Percentiles rank a stretch among this genome's conserved stretches.
These are phyloP conservation scores for Chiloscyllium plagiosum DNA, from an alignment of 2,113 vertebrate species.

Conservation along the genomic window DNA sequence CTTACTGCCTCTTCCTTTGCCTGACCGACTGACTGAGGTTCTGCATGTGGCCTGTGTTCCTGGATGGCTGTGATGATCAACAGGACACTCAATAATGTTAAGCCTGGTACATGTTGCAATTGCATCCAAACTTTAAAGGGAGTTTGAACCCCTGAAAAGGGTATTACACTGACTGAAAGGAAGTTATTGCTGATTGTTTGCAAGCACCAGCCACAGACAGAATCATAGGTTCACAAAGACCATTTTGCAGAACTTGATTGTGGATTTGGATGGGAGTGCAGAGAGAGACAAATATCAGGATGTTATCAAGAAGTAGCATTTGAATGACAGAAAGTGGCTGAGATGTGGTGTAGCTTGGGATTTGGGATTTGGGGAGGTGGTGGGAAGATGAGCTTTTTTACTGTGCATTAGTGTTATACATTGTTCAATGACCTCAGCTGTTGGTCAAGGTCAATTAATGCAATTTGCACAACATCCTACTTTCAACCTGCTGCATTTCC, in stretches of 20 bases:
- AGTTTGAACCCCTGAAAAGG: background rate
- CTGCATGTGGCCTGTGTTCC: background rate
- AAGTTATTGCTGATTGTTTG: background rate
- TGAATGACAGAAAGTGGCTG: background rate
- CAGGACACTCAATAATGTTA: background rate
- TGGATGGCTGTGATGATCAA: background rate
- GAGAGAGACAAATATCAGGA: no score
- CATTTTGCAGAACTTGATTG: background rate
- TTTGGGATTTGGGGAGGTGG: no score
- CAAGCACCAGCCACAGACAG: background rate
- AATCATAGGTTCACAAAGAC: no score
- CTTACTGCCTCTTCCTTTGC: background rate
- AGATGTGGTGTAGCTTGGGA: no score
- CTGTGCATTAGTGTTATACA: background rate
- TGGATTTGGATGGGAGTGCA: no score
- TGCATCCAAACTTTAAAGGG: background rate
- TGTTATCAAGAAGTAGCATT: no score
- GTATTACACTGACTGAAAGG: background rate
- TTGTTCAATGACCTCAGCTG: no score
- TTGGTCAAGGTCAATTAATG: no score
- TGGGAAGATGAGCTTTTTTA: no score
- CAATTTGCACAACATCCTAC: no score
- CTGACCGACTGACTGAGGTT: background rate
- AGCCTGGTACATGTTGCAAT: background rate
- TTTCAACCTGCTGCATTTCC: no score